Base-by-base conservation (phyloP, 2,113 vertebrate species). In the Lepus europaeus region DNA sequence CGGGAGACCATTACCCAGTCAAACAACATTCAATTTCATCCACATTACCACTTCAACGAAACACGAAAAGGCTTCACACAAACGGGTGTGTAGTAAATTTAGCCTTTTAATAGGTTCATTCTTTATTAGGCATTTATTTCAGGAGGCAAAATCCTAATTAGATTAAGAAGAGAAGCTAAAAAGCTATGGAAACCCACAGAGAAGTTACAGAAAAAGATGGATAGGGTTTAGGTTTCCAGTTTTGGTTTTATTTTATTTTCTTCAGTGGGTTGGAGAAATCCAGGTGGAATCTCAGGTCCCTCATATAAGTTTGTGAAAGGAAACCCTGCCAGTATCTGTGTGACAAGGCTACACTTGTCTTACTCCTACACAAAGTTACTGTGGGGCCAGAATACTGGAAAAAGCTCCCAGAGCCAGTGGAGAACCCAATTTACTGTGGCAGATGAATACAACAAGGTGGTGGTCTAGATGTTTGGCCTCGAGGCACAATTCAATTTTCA, bases 401-500 rank as follows among this genome's bases (percentile, higher is more conserved):
- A 98, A 98, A 73, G 97, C 53, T 96, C 64, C 94, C 1, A 53
- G 96, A 98, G 98, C 97, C 98, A 97, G 80, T 64, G 84, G 97
- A 98, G 98, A 98, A 97, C 98, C 97, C 98, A 98, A 98, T 98
- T 98, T 98, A 97, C 97, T 98, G 98, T 98, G 98, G 98, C 98
- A 98, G 98, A 98, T 98, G 98, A 98, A 98, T 98, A 98, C 96
- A 98, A 98, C 98, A 98, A 98, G 98, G 98, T 98, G 98, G 98
- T 98, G 98, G 98, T 98, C 98, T 98, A 97, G 98, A 98, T 98
- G 98, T 98, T 98, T 98, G 98, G 98, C 98, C 98, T 98, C 97
- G 95, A 98, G 98, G 98, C 98, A 98, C 98, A 98, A 98, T 99
- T 98, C 98, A 98, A 99, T 98, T 98, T 98, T 99, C 98, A 98